phyloP scores from a whole-genome alignment of 2,888 invertebrate species.

The Nomada ferruginata region DNA sequence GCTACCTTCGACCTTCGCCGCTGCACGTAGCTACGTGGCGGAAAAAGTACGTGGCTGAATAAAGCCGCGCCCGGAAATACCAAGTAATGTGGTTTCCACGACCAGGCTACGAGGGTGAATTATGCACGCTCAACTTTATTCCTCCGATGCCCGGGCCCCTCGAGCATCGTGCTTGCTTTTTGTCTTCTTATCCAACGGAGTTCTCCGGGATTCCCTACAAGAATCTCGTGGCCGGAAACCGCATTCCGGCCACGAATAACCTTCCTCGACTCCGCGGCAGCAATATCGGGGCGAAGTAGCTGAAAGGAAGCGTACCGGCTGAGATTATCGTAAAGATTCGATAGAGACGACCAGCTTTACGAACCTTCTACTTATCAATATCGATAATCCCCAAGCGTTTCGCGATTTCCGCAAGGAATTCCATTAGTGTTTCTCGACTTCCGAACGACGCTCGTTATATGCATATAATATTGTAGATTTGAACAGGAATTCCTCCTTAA shows the following conservation, averaged over 20 bases:
- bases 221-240: constrained; percentile 46
- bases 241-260: constrained; percentile 51
- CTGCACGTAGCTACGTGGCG: background rate
- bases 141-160: constrained; percentile 38
- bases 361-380: constrained; percentile 15
- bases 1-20: constrained; percentile 32
- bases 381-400: constrained; percentile 29
- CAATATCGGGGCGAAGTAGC: constrained; percentile 35
- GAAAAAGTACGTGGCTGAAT: constrained; percentile 34
- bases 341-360: constrained; percentile 38
- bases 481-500: constrained; percentile 2
- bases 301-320: constrained; percentile 43
- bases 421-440: constrained; percentile 29
- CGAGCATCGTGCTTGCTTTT: constrained; percentile 34
- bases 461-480: no score
- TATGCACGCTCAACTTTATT: constrained; percentile 68
- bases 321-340: constrained; percentile 44
- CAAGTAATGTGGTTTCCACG: constrained; percentile 15
- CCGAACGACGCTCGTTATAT: background rate
- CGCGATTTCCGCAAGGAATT: constrained; percentile 27
- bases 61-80: constrained; percentile 25
- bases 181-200: constrained; percentile 39
- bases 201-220: constrained; percentile 26
- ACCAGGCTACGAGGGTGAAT: constrained; percentile 46
- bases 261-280: constrained; percentile 7